These are phyloP conservation scores for Frieseomelitta varia DNA, from an alignment of 1,140 invertebrate genomes.

Conservation along the genomic window DNA sequence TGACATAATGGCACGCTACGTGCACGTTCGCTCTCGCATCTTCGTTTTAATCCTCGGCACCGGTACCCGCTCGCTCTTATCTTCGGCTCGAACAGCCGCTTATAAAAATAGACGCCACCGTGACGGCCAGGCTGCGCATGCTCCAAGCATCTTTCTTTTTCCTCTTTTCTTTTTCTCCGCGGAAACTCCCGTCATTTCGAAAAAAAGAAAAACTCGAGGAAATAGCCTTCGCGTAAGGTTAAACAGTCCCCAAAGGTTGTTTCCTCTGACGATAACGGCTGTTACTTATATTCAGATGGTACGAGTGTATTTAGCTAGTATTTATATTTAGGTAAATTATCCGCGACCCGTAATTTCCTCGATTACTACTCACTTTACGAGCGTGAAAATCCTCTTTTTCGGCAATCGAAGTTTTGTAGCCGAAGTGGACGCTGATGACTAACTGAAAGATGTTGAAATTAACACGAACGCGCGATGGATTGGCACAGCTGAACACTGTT, in stretches of 20 bases:
- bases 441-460: no score
- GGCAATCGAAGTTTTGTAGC: background rate
- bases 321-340: background rate
- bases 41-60: background rate
- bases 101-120: background rate
- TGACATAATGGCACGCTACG: slow-evolving; percentile 21
- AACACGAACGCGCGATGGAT: no score
- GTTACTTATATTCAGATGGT: background rate
- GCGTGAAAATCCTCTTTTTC: background rate
- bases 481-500: no score
- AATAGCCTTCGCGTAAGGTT: background rate
- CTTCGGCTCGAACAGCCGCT: background rate
- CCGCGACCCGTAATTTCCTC: background rate
- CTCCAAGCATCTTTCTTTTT: no score
- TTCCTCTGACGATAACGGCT: background rate
- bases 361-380: fast-evolving
- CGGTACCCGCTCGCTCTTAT: slow-evolving; percentile 4
- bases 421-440: no score
- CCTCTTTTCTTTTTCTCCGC: no score
- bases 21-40: no score
- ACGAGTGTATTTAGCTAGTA: no score
- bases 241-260: background rate
- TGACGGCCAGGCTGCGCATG: background rate
- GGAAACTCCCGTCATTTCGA: background rate
- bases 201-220: background rate